These are phyloP conservation scores for Bombus consobrinus DNA, from an alignment of 1,140 invertebrate genomes.

Conservation along the genomic window DNA sequence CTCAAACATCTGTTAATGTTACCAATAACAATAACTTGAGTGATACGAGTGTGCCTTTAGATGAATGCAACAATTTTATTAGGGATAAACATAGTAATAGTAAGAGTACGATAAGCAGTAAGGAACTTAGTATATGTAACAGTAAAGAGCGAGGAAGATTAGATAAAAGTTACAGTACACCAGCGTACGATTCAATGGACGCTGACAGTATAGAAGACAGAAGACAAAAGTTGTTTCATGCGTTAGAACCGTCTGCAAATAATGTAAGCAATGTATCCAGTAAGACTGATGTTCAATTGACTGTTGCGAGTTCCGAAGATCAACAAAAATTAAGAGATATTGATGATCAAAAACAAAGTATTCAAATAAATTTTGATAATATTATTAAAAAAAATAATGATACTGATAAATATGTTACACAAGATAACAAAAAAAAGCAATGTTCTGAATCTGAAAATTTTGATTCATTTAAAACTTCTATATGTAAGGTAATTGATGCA, in stretches of 20 bases:
- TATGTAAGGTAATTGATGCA: constrained; percentile 30
- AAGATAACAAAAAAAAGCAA: constrained; percentile 49
- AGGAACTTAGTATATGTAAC: constrained; percentile 31
- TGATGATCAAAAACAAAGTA: constrained; percentile 16
- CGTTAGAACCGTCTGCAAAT: constrained; percentile 37
- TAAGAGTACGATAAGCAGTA: constrained; percentile 29
- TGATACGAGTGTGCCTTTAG: constrained; percentile 71
- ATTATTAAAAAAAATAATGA: constrained; percentile 66
- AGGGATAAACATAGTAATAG: constrained; percentile 57
- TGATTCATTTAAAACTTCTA: constrained; percentile 45
- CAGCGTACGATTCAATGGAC: constrained; percentile 87
- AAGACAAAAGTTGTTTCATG: constrained; percentile 64
- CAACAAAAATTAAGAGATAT: constrained; percentile 34
- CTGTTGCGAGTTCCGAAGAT: constrained; percentile 46
- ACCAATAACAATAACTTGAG: constrained; percentile 63
- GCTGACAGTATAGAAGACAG: constrained; percentile 64
- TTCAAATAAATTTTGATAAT: constrained; percentile 38
- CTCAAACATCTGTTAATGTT: constrained; percentile 27
- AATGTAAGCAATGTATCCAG: constrained; percentile 56
- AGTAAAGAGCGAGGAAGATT: constrained; percentile 83
- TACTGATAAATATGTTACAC: constrained; percentile 61
- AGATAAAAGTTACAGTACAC: constrained; percentile 90
- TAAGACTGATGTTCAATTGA: constrained; percentile 69
- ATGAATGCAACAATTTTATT: constrained; percentile 65
- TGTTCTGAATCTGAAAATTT: constrained; percentile 42